A percentile compares a stretch with the other conserved stretches of the same genome.
Conservation (phyloP, 1,140 invertebrate species). For the Sweltsa coloradensis region DNA sequence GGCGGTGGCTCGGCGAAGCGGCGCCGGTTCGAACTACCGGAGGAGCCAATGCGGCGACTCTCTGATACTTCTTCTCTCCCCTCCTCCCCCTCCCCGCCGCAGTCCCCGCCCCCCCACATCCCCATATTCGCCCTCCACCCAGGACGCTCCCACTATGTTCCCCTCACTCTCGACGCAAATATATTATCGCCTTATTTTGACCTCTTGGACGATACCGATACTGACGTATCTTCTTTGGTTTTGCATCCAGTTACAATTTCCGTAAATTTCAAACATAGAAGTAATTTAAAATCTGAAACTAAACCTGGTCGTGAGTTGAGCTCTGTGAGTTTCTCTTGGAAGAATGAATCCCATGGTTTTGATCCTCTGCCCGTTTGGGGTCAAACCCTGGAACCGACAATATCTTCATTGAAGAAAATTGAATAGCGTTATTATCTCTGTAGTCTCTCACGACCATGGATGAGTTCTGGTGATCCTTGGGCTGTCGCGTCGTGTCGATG, state of each 20-base stretch:
- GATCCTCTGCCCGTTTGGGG: no score
- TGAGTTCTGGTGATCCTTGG: no score
- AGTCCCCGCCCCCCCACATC: constrained; percentile 28
- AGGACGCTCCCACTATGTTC: constrained; percentile 81
- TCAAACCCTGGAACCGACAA: no score
- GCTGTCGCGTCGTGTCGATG: no score
- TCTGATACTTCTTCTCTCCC: constrained; percentile 5
- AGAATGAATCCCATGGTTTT: no score
- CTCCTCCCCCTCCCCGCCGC: background rate
- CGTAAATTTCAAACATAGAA: constrained; percentile 63
- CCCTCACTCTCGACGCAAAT: constrained; percentile 71
- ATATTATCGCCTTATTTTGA: constrained; percentile 54
- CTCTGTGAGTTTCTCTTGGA: no score
- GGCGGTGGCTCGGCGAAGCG: background rate
- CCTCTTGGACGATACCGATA: constrained; percentile 21
- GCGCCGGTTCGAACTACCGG: no score
- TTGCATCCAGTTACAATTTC: constrained; percentile 85
- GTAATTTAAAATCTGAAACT: no score
- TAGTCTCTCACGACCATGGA: no score
- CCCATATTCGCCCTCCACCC: constrained; percentile 75
- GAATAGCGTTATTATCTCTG: no score
- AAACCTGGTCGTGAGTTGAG: no score
- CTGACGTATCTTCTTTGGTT: constrained; percentile 41
- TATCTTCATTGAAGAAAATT: no score
- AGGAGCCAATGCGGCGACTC: background rate